Evolutionary conservation across 2,888 invertebrate genomes (phyloP).

Genomic region (Drosophila monieri): DNA sequence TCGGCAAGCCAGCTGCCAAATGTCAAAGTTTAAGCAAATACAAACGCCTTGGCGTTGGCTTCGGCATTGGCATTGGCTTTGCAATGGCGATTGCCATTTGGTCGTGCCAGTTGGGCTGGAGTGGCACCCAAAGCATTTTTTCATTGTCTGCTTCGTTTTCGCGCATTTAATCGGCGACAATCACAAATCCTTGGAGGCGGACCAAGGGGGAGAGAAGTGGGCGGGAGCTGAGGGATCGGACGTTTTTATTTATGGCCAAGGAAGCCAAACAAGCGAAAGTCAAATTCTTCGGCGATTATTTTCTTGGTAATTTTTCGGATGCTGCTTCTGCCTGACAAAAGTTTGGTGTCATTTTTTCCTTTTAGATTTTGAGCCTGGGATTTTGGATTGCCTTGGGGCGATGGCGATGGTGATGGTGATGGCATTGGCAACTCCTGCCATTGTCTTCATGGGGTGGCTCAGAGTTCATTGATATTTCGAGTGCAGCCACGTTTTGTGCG

Average conservation of each 20-base stretch:
- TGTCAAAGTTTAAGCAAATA: conserved; percentile 77
- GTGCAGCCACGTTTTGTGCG: conserved; percentile 23
- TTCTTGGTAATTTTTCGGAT: conserved; percentile 58
- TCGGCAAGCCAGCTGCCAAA: conserved; percentile 68
- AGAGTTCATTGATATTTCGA: conserved; percentile 75
- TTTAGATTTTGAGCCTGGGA: not conserved
- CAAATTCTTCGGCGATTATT: conserved; percentile 76
- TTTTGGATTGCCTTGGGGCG: conserved; percentile 24
- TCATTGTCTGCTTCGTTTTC: conserved; percentile 47
- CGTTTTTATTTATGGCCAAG: conserved; percentile 73
- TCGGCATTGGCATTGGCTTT: conserved; percentile 22
- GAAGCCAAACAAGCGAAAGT: conserved; percentile 75
- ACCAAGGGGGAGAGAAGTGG: not conserved
- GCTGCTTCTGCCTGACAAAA: conserved; percentile 63
- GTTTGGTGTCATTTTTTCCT: conserved; percentile 55
- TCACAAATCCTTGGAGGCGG: conserved; percentile 68
- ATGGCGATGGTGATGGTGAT: conserved; percentile 24
- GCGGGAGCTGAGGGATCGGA: conserved; percentile 20
- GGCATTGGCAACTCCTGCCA: conserved; percentile 52
- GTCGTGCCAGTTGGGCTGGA: conserved; percentile 56
- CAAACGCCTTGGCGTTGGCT: conserved; percentile 56
- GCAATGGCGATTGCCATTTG: conserved; percentile 36
- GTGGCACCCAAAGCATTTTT: conserved; percentile 70
- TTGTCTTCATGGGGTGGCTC: conserved; percentile 46
- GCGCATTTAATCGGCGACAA: conserved; percentile 78